Percentiles rank a stretch among this genome's conserved stretches.
phyloP scores from a whole-genome alignment of 2,888 invertebrate genomes.

The Trisateles emortualis region DNA sequence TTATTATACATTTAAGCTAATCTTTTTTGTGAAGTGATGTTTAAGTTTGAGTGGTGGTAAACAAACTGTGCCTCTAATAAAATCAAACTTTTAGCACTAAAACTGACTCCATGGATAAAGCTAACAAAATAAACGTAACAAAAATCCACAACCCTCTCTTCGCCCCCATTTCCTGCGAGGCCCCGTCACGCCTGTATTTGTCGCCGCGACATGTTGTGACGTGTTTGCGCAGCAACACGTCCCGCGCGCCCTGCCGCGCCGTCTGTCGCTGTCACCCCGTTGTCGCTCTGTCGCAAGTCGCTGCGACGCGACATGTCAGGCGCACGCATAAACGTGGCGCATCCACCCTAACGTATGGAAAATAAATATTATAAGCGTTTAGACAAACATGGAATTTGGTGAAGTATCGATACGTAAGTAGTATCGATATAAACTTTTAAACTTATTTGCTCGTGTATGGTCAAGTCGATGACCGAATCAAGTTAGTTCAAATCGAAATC shows the following conservation, averaged over 20 bases:
- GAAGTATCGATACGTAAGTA: no score
- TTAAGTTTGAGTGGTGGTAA: no score
- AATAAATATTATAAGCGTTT: not conserved
- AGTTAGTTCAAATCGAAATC: no score
- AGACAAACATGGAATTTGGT: not conserved
- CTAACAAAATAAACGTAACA: not conserved
- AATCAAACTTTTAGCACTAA: not conserved
- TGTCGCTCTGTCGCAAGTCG: slow-evolving; percentile 19
- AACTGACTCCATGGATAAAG: not conserved
- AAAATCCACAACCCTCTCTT: slow-evolving; percentile 2
- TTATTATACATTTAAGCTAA: no score
- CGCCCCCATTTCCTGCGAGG: slow-evolving; percentile 8
- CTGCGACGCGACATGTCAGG: not conserved
- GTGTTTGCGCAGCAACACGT: slow-evolving; percentile 43
- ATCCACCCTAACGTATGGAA: not conserved
- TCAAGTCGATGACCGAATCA: no score
- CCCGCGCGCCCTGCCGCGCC: slow-evolving; percentile 7
- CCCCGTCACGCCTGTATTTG: slow-evolving; percentile 22
- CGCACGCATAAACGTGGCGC: not conserved
- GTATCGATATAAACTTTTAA: no score
- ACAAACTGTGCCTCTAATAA: no score
- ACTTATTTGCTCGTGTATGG: no score
- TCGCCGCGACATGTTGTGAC: slow-evolving; percentile 33
- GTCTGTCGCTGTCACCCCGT: slow-evolving; percentile 19
- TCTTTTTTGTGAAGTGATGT: no score